These are phyloP conservation scores for Ageneiosus marmoratus DNA, from an alignment of 2,113 vertebrate genomes.

Conservation along the genomic window DNA sequence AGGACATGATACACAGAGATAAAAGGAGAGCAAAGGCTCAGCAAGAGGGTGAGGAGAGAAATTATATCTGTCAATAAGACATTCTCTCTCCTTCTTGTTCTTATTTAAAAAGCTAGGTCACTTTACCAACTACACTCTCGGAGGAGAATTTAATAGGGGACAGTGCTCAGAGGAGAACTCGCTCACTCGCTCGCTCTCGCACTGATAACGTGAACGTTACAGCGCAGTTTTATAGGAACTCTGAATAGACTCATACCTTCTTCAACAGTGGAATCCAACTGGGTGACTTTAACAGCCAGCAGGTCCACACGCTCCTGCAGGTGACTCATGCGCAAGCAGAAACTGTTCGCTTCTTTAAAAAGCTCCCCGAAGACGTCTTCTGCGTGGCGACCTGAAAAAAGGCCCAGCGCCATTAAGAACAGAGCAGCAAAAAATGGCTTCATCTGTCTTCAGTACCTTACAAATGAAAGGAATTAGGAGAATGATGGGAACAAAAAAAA, in stretches of 20 bases:
- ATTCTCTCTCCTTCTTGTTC: background rate
- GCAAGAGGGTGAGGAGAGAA: constrained; percentile 2
- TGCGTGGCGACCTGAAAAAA: constrained; percentile 79
- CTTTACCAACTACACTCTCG: constrained; percentile 29
- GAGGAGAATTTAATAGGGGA: constrained; percentile 37
- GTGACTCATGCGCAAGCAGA: constrained; percentile 90
- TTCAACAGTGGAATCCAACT: constrained; percentile 91
- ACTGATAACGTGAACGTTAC: background rate
- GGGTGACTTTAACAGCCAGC: constrained; percentile 90
- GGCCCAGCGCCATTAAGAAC: background rate
- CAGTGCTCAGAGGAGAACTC: constrained; percentile 32
- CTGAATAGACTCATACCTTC: constrained; percentile 75
- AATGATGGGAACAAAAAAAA: background rate
- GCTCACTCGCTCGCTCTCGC: background rate
- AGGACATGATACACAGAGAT: background rate
- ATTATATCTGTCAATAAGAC: constrained; percentile 20
- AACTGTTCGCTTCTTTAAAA: constrained; percentile 92
- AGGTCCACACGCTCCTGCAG: constrained; percentile 91
- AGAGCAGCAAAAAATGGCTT: background rate
- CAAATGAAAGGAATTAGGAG: background rate
- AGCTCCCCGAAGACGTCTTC: constrained; percentile 92
- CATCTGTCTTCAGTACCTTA: background rate
- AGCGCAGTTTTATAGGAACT: background rate
- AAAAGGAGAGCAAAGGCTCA: background rate
- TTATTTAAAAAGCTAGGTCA: constrained; percentile 48